Percentiles rank a stretch among this genome's conserved stretches.
These are phyloP conservation scores for Saccostrea glomerata DNA, from an alignment of 1,140 invertebrate genomes.

Conservation along the genomic window DNA sequence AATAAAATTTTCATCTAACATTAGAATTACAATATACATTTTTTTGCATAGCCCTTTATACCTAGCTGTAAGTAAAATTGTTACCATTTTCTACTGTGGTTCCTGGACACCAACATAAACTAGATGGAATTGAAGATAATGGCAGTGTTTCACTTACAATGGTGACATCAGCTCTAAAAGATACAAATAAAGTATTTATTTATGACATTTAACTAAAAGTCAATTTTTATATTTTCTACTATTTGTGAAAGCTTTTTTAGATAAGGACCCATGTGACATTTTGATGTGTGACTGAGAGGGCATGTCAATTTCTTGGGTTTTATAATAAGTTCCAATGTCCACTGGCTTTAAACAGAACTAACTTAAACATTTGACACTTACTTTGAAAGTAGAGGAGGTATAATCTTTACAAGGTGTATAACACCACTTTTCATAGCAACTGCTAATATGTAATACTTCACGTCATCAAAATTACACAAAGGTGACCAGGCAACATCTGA, in stretches of 20 bases:
- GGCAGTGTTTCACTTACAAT: constrained; percentile 6
- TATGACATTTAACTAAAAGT: background rate
- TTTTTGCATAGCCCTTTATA: too few species aligned
- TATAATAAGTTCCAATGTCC: too few species aligned
- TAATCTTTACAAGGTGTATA: background rate
- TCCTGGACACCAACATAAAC: background rate
- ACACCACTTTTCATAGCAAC: constrained; percentile 1
- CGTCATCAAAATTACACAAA: background rate
- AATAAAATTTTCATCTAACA: too few species aligned
- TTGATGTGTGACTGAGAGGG: too few species aligned
- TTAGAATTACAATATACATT: too few species aligned
- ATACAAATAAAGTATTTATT: background rate
- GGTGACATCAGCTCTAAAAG: background rate
- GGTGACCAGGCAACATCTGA: constrained; percentile 9
- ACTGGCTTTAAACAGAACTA: too few species aligned
- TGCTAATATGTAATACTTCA: background rate
- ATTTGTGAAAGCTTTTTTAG: too few species aligned
- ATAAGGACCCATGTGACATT: too few species aligned
- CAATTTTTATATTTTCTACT: too few species aligned
- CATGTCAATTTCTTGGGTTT: too few species aligned
- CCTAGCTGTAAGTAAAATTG: too few species aligned
- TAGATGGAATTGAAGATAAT: background rate
- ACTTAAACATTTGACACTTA: background rate
- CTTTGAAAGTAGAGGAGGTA: background rate
- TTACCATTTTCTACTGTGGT: background rate